phyloP scores from a whole-genome alignment of 2,888 invertebrate species.

The Adelognathus sp. region DNA sequence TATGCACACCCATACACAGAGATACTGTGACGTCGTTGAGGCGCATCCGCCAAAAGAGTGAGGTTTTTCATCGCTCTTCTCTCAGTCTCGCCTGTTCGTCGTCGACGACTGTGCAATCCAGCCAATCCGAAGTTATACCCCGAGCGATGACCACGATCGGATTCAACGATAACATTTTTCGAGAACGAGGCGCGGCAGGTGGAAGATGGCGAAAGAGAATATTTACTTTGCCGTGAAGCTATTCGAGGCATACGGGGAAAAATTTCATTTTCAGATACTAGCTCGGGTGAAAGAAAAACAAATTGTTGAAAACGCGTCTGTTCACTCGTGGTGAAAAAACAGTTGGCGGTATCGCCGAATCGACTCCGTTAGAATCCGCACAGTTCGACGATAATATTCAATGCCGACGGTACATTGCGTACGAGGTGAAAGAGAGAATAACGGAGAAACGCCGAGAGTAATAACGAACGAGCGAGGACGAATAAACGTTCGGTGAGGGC shows the following conservation, averaged over 20 bases:
- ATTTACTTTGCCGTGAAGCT: neutral
- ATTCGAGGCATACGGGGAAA: neutral
- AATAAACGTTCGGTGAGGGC: neutral
- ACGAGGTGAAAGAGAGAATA: neutral
- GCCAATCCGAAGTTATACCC: no score
- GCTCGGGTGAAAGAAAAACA: neutral
- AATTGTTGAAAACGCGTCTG: neutral
- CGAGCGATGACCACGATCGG: neutral
- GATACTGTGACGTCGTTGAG: no score
- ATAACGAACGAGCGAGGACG: constrained; percentile 3
- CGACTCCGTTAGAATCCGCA: neutral
- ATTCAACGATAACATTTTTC: neutral
- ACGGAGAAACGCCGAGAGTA: neutral
- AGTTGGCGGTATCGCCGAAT: neutral
- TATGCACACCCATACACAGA: no score
- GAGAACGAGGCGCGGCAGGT: neutral
- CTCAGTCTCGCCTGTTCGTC: constrained; percentile 10
- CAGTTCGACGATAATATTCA: neutral
- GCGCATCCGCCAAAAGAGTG: no score
- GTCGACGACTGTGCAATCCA: neutral
- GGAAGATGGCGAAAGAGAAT: neutral
- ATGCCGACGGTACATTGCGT: neutral
- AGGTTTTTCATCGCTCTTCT: neutral
- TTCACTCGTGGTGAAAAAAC: neutral
- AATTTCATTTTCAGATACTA: neutral